Conservation (phyloP, 2,113 vertebrate species). For the Bothrops jararaca region DNA sequence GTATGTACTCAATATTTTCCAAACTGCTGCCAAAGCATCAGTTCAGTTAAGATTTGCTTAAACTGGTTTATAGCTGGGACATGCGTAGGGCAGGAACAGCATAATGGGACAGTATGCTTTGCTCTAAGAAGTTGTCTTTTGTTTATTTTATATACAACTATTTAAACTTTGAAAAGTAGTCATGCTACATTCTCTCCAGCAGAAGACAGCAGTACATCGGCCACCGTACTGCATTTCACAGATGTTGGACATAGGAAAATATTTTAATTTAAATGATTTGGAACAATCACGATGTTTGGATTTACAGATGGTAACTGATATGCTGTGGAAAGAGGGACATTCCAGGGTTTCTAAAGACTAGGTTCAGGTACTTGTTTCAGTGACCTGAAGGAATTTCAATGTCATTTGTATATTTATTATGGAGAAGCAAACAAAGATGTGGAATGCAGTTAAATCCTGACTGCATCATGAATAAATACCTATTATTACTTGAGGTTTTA, state of each 20-base stretch:
- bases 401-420: background rate
- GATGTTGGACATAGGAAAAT: background rate
- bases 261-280: background rate
- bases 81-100: background rate
- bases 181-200: background rate
- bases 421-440: background rate
- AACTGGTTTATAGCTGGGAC: background rate
- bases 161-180: background rate
- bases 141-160: background rate
- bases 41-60: background rate
- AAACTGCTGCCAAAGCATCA: background rate
- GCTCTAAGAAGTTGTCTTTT: background rate
- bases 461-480: background rate
- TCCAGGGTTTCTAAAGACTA: background rate
- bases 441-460: background rate
- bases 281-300: background rate
- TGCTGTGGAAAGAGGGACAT: background rate
- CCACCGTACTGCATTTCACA: background rate
- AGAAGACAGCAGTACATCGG: background rate
- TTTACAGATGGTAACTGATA: background rate
- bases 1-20: background rate
- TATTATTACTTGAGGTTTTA: background rate
- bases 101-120: background rate
- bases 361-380: background rate
- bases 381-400: background rate